Base-by-base conservation (phyloP, 2,888 invertebrate species). In the Erannis defoliaria region DNA sequence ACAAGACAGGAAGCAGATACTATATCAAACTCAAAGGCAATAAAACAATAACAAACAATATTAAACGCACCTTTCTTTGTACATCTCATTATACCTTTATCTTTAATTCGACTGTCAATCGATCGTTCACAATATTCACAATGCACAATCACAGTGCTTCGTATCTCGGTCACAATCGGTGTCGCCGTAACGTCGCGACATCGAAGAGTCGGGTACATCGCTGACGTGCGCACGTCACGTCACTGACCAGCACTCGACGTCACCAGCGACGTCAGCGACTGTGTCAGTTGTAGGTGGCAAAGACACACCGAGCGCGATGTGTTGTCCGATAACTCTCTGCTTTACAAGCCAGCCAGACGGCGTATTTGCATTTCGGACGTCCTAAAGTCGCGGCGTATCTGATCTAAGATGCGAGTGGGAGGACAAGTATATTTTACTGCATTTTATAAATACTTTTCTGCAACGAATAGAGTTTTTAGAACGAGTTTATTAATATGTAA, bases 161-260 rank as follows among this genome's bases (percentile, higher is more conserved):
- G 81, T 86, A 90, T 92, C 91, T 82, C 72, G 78, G 72, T 75
- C 81, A 84, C 84, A 80, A 90, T 91, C 91, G 82, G 85, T 85
- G 86, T 84, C 77, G 76, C 74, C 64, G 55, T 62, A 74, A 74
- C 72, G 72, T 65, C 66, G 72, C 71, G 72, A 63, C 57, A 51
- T 40, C 55, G 60, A 50, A 59, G 16, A 64, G 55, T 48, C 55
- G 12, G 73, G 75, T 12, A 33, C 31, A 19, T 19, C 51, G 10
- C 37, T 51, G 75, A 69, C 66, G 74, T 72, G 71, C 50, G 53
- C 74, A 64, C 68, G 72, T 76, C 74, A 62, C 55, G 67, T 72
- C 73, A 71, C 75, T 72, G 65, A 55, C 72, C 75, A 72, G 40
- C 37, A 35, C n/a, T 16, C 67, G 71, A 72, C 71, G 75, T 71